Conservation (phyloP, 2,888 invertebrate genomes). For the Siphlonurus alternatus region DNA sequence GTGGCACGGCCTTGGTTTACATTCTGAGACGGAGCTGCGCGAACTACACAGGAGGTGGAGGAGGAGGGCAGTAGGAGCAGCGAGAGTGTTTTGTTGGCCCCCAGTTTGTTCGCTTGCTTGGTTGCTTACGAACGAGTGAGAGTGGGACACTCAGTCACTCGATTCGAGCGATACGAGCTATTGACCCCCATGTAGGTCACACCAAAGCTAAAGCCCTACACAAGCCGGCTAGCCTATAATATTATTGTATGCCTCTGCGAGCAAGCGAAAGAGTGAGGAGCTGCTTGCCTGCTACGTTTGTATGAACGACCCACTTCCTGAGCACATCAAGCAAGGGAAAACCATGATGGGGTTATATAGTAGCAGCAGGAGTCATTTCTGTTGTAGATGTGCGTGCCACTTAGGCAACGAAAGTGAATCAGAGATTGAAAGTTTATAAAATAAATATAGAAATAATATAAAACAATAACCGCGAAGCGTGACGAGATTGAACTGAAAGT, state of each 20-base stretch:
- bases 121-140: neutral
- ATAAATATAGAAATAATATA: neutral
- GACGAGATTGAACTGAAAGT: too few relatives aligned
- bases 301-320: neutral
- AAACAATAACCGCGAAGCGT: too few relatives aligned
- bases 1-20: neutral
- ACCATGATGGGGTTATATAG: neutral
- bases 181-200: constrained; percentile 3
- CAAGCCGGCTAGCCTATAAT: neutral
- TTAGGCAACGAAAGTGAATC: neutral
- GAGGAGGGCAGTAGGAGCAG: neutral
- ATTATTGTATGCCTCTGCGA: too few relatives aligned
- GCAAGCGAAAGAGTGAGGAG: too few relatives aligned
- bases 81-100: neutral
- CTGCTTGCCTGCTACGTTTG: neutral
- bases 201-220: neutral
- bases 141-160: neutral
- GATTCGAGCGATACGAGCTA: neutral
- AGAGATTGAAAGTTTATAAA: neutral
- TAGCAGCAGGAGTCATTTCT: neutral
- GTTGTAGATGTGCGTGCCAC: neutral
- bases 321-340: neutral
- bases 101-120: neutral
- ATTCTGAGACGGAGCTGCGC: neutral
- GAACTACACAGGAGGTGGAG: neutral